These are phyloP conservation scores for Polydesmus complanatus DNA, from an alignment of 2,888 invertebrate species.

Conservation along the genomic window DNA sequence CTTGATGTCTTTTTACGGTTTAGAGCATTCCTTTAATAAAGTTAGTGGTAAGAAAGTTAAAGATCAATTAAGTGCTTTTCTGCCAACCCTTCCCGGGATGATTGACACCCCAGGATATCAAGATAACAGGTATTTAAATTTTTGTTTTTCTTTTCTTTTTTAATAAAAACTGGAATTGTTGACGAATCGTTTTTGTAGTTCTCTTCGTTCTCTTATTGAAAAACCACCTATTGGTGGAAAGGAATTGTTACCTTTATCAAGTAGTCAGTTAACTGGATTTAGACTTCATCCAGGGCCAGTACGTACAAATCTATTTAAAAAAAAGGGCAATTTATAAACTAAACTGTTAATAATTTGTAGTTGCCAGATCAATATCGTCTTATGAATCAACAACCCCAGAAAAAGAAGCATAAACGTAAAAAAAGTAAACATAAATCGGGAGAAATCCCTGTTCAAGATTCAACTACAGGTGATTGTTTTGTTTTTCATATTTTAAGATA, in stretches of 20 bases:
- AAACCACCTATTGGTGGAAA: slow-evolving; percentile 53
- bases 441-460: slow-evolving; percentile 25
- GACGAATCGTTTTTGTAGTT: slow-evolving; percentile 47
- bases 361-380: slow-evolving; percentile 90
- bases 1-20: slow-evolving; percentile 88
- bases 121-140: slow-evolving; percentile 58
- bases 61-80: slow-evolving; percentile 85
- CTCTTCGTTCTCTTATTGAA: slow-evolving; percentile 81
- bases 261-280: slow-evolving; percentile 81
- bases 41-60: slow-evolving; percentile 92
- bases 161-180: slow-evolving; percentile 13
- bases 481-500: too few species aligned
- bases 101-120: slow-evolving; percentile 74
- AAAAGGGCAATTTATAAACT: too few species aligned
- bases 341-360: slow-evolving; percentile 37
- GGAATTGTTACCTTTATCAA: slow-evolving; percentile 70
- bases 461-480: slow-evolving; percentile 21
- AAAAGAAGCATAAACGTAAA: slow-evolving; percentile 89
- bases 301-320: too few species aligned
- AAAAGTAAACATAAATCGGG: slow-evolving; percentile 50
- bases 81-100: slow-evolving; percentile 87
- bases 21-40: slow-evolving; percentile 95
- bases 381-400: slow-evolving; percentile 77
- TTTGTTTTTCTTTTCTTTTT: neutral
- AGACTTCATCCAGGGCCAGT: slow-evolving; percentile 86